Conservation (phyloP, 2,888 invertebrate species). For the Drosophila hamatofila region DNA sequence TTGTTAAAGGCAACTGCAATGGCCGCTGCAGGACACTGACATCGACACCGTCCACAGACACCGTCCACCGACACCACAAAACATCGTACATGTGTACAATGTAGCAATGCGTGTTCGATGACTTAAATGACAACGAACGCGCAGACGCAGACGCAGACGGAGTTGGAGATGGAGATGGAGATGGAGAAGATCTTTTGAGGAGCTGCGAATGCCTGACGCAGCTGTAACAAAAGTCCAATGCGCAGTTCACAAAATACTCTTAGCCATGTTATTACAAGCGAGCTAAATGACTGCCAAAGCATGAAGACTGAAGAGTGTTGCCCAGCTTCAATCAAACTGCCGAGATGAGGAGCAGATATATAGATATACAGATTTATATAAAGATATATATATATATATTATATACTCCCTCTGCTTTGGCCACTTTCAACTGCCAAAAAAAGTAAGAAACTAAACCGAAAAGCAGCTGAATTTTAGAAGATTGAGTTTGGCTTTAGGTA, state of each 20-base stretch:
- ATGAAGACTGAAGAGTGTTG: neutral
- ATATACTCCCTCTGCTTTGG: neutral
- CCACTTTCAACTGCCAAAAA: neutral
- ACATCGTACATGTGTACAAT: slow-evolving; percentile 65
- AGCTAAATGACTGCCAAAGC: slow-evolving; percentile 65
- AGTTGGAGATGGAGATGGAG: neutral
- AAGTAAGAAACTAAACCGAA: neutral
- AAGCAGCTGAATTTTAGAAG: slow-evolving; percentile 17
- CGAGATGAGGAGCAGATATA: slow-evolving; percentile 6
- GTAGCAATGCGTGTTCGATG: slow-evolving; percentile 84
- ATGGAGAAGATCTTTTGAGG: slow-evolving; percentile 6
- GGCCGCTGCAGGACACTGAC: slow-evolving; percentile 77
- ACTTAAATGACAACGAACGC: slow-evolving; percentile 73
- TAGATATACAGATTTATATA: neutral
- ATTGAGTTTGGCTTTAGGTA: slow-evolving; percentile 21
- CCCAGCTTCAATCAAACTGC: slow-evolving; percentile 46
- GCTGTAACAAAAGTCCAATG: slow-evolving; percentile 30
- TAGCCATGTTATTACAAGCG: slow-evolving; percentile 78
- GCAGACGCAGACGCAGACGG: slow-evolving; percentile 34
- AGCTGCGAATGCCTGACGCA: slow-evolving; percentile 22
- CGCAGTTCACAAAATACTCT: slow-evolving; percentile 73
- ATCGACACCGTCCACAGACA: slow-evolving; percentile 39
- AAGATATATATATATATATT: neutral
- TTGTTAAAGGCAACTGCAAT: slow-evolving; percentile 39
- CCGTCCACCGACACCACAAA: slow-evolving; percentile 19